Percentiles rank a stretch among this genome's conserved stretches.
Conservation (phyloP, 2,888 invertebrate species). For the Celastrina argiolus region DNA sequence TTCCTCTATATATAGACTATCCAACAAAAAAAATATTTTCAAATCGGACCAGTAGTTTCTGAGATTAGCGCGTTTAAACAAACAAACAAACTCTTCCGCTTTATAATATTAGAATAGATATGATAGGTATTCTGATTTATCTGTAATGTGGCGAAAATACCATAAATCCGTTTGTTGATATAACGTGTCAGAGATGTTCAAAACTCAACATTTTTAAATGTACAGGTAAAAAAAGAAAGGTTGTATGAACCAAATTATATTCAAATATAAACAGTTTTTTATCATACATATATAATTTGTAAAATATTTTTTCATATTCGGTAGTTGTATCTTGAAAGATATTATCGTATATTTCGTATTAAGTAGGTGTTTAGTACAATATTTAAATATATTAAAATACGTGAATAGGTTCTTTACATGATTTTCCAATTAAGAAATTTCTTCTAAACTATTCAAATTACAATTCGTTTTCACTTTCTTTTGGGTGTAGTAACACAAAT, state of each 20-base stretch:
- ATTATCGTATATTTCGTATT: slow-evolving; percentile 1
- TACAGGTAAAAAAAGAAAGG: background rate
- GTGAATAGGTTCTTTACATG: background rate
- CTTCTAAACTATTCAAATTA: background rate
- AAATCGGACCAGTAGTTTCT: too few relatives aligned
- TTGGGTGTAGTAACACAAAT: background rate
- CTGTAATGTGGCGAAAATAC: too few relatives aligned
- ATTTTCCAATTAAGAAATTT: slow-evolving; percentile 11
- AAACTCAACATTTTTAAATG: background rate
- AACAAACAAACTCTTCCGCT: too few relatives aligned
- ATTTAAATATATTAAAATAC: background rate
- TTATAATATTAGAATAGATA: too few relatives aligned
- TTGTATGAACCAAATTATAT: background rate
- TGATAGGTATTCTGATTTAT: too few relatives aligned
- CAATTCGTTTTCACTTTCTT: background rate
- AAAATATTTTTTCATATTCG: background rate
- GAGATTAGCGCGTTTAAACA: too few relatives aligned
- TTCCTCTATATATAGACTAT: too few relatives aligned
- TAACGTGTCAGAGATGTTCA: too few relatives aligned
- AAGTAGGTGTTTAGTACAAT: slow-evolving; percentile 3
- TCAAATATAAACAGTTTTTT: background rate
- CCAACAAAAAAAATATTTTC: too few relatives aligned
- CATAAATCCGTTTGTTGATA: too few relatives aligned
- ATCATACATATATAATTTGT: background rate
- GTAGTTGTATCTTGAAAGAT: background rate